Evolutionary conservation across 2,888 invertebrate genomes (phyloP).

Genomic region (Adelphocoris suturalis): DNA sequence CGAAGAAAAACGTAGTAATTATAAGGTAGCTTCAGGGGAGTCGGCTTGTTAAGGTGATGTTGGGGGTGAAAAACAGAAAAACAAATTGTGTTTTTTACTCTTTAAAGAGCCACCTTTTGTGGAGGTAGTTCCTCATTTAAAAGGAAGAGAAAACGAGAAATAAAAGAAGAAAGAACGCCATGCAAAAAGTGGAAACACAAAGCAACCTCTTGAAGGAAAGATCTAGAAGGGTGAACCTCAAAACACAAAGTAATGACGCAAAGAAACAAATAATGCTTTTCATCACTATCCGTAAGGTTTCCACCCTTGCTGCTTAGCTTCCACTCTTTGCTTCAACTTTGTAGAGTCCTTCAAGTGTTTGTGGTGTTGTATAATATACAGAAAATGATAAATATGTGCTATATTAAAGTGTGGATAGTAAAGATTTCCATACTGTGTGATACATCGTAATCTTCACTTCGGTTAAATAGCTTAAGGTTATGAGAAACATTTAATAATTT

Average conservation of each 20-base stretch:
- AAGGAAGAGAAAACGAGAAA: conserved; percentile 34
- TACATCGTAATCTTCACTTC: no score
- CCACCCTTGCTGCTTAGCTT: neutral
- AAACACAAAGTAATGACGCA: conserved; percentile 57
- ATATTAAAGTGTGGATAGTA: no score
- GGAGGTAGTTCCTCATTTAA: conserved; percentile 59
- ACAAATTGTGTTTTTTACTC: conserved; percentile 24
- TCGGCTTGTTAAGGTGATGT: conserved; percentile 26
- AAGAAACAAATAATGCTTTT: conserved; percentile 58
- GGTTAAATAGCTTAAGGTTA: no score
- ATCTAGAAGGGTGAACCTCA: neutral
- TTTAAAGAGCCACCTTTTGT: conserved; percentile 54
- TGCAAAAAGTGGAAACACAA: conserved; percentile 22
- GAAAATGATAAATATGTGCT: no score
- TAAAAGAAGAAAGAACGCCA: conserved; percentile 6
- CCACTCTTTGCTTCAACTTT: neutral
- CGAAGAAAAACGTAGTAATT: conserved; percentile 64
- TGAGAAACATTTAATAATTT: no score
- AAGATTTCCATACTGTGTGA: no score
- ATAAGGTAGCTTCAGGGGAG: conserved; percentile 49
- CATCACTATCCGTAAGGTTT: conserved; percentile 23
- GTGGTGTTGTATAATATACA: no score
- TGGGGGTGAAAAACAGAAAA: neutral
- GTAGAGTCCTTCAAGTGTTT: neutral
- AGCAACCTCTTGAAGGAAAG: conserved; percentile 13